Percentiles rank a stretch among this genome's conserved stretches.
These are phyloP conservation scores for Entomyzon cyanotis DNA, from an alignment of 2,113 vertebrate genomes.

Conservation along the genomic window DNA sequence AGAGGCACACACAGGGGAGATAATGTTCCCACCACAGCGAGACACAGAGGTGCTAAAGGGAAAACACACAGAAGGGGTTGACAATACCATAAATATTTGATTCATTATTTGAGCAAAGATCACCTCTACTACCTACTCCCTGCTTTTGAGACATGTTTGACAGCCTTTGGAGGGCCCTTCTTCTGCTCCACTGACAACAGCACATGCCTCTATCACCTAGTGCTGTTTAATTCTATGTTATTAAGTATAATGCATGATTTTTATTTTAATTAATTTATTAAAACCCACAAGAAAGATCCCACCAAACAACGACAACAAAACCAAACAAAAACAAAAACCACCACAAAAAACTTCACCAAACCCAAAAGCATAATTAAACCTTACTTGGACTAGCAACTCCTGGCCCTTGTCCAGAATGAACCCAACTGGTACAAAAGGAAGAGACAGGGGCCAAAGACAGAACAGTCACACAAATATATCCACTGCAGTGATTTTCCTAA, in stretches of 20 bases:
- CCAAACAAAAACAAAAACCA: neutral
- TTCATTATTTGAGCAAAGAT: neutral
- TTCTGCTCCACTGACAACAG: neutral
- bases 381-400: neutral
- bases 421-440: accelerated
- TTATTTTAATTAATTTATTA: neutral
- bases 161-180: neutral
- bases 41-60: neutral
- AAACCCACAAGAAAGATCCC: neutral
- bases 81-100: accelerated
- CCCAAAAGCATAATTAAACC: neutral
- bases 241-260: neutral
- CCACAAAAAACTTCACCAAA: neutral
- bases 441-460: neutral
- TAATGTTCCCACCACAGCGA: accelerated
- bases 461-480: neutral
- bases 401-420: neutral
- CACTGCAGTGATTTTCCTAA: neutral
- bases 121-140: neutral
- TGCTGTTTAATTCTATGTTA: neutral
- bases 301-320: neutral
- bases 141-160: neutral
- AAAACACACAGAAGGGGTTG: neutral
- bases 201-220: neutral
- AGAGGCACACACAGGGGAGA: neutral